Percentiles rank a stretch among this genome's conserved stretches.
Conservation (phyloP, 2,888 invertebrate genomes). For the Lycocerus yunnanus region DNA sequence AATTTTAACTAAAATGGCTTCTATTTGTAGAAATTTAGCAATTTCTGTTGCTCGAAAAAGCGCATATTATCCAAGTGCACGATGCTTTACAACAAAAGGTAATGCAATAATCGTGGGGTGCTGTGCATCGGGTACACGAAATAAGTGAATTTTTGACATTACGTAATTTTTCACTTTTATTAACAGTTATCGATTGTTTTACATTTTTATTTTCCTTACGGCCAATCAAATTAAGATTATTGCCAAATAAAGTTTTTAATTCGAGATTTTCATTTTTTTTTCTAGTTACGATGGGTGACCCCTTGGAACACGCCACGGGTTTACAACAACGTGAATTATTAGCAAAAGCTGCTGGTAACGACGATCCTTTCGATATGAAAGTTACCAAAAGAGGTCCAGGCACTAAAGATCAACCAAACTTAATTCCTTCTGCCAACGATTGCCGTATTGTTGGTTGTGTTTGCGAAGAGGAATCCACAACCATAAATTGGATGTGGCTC, state of each 20-base stretch:
- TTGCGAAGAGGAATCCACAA: slow-evolving; percentile 92
- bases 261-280: slow-evolving; percentile 26
- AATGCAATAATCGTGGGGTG: slow-evolving; percentile 44
- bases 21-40: slow-evolving; percentile 73
- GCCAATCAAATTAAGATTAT: background rate
- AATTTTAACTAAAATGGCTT: slow-evolving; percentile 68
- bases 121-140: background rate
- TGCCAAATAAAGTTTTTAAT: background rate
- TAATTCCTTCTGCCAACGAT: slow-evolving; percentile 89
- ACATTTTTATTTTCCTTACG: background rate
- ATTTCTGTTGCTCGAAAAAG: slow-evolving; percentile 68
- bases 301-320: slow-evolving; percentile 92
- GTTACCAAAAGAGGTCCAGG: slow-evolving; percentile 78
- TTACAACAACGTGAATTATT: slow-evolving; percentile 88
- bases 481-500: slow-evolving; percentile 94
- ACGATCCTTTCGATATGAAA: slow-evolving; percentile 85
- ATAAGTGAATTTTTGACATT: slow-evolving; percentile 39
- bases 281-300: slow-evolving; percentile 78
- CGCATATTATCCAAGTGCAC: slow-evolving; percentile 65
- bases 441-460: slow-evolving; percentile 93
- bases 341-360: slow-evolving; percentile 84
- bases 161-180: slow-evolving; percentile 47
- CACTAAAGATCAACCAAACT: slow-evolving; percentile 83
- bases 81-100: slow-evolving; percentile 66
- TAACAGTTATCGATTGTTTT: background rate